These are phyloP conservation scores for Meleagris gallopavo DNA, from an alignment of 2,113 vertebrate species.

Conservation along the genomic window DNA sequence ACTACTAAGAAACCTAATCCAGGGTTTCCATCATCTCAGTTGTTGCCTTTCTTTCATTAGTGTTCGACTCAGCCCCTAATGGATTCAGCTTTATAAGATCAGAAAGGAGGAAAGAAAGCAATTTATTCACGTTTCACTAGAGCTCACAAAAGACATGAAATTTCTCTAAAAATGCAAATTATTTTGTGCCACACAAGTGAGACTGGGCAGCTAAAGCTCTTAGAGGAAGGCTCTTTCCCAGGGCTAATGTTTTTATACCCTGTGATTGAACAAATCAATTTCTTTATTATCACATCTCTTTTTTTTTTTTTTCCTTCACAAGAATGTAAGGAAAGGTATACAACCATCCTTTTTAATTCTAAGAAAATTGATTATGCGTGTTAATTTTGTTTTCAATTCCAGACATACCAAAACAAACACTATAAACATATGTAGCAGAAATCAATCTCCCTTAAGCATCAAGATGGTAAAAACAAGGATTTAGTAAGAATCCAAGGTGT, in stretches of 20 bases:
- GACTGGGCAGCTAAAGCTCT: conserved; percentile 75
- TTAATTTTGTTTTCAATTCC: conserved; percentile 83
- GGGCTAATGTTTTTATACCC: conserved; percentile 78
- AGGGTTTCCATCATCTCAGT: conserved; percentile 66
- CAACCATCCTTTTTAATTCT: conserved; percentile 61
- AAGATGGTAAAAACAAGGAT: conserved; percentile 79
- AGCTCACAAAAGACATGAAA: conserved; percentile 76
- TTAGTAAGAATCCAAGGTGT: conserved; percentile 77
- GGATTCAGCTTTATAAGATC: conserved; percentile 79
- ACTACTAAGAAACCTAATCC: conserved; percentile 72
- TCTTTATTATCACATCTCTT: conserved; percentile 75
- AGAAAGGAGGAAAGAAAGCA: conserved; percentile 76
- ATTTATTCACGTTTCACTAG: conserved; percentile 82
- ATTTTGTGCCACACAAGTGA: conserved; percentile 71
- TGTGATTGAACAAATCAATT: conserved; percentile 81
- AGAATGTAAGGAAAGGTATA: conserved; percentile 50
- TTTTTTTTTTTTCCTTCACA: conserved; percentile 66
- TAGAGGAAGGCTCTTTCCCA: conserved; percentile 77
- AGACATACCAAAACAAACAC: conserved; percentile 79
- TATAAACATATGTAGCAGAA: conserved; percentile 68
- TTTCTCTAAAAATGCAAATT: conserved; percentile 87
- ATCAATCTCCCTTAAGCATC: conserved; percentile 79
- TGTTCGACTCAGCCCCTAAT: conserved; percentile 74
- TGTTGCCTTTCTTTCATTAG: conserved; percentile 78
- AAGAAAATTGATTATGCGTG: conserved; percentile 77